Evolutionary conservation across 2,888 invertebrate genomes (phyloP).

Genomic region (Deroplatys truncata): DNA sequence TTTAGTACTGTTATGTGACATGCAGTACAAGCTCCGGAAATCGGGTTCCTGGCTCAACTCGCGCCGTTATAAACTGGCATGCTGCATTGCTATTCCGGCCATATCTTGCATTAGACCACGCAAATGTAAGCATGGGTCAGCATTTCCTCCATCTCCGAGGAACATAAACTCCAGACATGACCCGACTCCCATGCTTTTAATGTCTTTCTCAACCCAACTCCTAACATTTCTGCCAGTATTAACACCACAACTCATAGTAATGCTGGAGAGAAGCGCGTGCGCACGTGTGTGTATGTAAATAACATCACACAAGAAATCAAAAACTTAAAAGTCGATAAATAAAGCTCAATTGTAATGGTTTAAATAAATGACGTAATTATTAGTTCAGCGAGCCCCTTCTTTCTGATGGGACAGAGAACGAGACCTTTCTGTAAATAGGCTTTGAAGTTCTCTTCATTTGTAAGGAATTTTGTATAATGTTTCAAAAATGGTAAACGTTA

Average conservation of each 20-base stretch:
- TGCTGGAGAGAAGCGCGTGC: too few relatives aligned
- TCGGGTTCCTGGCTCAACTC: background rate
- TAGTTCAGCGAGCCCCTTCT: too few relatives aligned
- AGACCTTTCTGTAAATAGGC: too few relatives aligned
- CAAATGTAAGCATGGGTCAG: background rate
- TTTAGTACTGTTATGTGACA: background rate
- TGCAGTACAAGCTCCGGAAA: background rate
- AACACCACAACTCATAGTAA: background rate
- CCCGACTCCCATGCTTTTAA: background rate
- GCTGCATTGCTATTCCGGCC: background rate
- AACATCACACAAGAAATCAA: too few relatives aligned
- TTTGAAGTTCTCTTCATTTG: too few relatives aligned
- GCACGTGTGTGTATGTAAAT: too few relatives aligned
- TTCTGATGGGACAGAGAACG: too few relatives aligned
- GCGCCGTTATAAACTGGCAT: background rate
- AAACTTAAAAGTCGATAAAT: too few relatives aligned
- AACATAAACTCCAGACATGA: background rate
- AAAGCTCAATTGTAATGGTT: too few relatives aligned
- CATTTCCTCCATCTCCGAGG: background rate
- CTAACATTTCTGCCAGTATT: background rate
- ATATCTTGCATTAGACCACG: background rate
- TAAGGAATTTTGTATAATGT: too few relatives aligned
- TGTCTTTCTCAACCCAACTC: background rate
- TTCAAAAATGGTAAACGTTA: too few relatives aligned
- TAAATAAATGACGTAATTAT: too few relatives aligned